Evolutionary conservation across 1,140 invertebrate species (phyloP).

Genomic region (Zaprionus vittiger): DNA sequence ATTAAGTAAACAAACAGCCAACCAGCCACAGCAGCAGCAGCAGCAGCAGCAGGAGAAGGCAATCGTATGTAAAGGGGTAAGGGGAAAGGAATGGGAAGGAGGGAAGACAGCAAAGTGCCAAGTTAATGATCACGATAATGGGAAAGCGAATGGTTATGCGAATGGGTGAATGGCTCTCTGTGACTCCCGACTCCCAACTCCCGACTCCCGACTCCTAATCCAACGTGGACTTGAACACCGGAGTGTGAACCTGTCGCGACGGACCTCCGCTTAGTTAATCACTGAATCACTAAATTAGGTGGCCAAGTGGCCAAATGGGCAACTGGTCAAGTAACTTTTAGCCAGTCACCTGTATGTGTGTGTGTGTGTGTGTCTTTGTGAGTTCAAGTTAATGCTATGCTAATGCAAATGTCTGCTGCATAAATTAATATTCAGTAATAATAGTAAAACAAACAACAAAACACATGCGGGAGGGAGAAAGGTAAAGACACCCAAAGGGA

Average conservation of each 20-base stretch:
- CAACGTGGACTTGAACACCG: too few relatives aligned
- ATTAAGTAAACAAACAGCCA: constrained; percentile 73
- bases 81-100: neutral
- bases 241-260: constrained; percentile 36
- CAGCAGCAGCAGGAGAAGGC: neutral
- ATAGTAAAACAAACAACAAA: constrained; percentile 56
- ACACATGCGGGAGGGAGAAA: neutral
- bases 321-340: constrained; percentile 17
- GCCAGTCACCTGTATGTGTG: neutral
- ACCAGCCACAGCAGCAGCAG: constrained; percentile 42
- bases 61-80: neutral
- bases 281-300: constrained; percentile 20
- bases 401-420: constrained; percentile 78
- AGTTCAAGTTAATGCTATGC: constrained; percentile 64
- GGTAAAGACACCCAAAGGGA: too few relatives aligned
- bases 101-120: constrained; percentile 8
- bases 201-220: too few relatives aligned
- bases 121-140: constrained; percentile 52
- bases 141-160: constrained; percentile 41
- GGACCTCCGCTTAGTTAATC: constrained; percentile 26
- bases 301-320: constrained; percentile 15
- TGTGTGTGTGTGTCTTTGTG: neutral
- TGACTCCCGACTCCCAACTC: neutral
- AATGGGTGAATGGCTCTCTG: constrained; percentile 1
- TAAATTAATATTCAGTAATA: constrained; percentile 79